Evolutionary conservation across 2,113 vertebrate genomes (phyloP).

Genomic region (Sebastes fasciatus): DNA sequence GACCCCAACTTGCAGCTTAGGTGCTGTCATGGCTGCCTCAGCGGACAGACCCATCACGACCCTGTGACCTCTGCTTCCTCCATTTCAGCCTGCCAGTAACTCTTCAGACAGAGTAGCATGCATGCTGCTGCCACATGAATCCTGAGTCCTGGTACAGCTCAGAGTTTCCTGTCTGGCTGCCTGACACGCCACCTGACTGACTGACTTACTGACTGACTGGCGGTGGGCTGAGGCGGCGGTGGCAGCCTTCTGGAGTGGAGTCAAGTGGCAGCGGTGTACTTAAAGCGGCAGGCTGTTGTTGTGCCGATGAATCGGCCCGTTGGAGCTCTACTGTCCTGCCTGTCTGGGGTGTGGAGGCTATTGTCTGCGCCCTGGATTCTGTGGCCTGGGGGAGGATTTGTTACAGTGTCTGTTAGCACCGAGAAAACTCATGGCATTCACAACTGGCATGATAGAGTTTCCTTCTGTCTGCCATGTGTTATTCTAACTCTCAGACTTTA

Average conservation of each 20-base stretch:
- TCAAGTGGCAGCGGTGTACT: slow-evolving; percentile 35
- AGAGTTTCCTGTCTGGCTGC: slow-evolving; percentile 18
- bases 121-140: slow-evolving; percentile 9
- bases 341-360: slow-evolving; percentile 57
- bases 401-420: slow-evolving; percentile 53
- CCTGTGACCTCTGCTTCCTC: slow-evolving; percentile 49
- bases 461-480: slow-evolving; percentile 72
- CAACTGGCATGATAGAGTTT: slow-evolving; percentile 66
- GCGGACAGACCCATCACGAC: slow-evolving; percentile 33
- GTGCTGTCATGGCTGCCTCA: not conserved
- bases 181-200: not conserved
- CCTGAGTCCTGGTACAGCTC: not conserved
- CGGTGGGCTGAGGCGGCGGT: not conserved
- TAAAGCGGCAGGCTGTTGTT: slow-evolving; percentile 19
- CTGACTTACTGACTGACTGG: slow-evolving; percentile 18
- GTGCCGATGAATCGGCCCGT: slow-evolving; percentile 14
- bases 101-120: slow-evolving; percentile 9
- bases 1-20: not conserved
- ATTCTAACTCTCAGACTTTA: slow-evolving; percentile 44
- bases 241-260: slow-evolving; percentile 9
- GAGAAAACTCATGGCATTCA: slow-evolving; percentile 45
- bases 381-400: slow-evolving; percentile 64
- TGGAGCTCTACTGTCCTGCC: slow-evolving; percentile 15
- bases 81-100: slow-evolving; percentile 10
- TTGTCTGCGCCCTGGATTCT: slow-evolving; percentile 69